Evolutionary conservation across 2,888 invertebrate genomes (phyloP).

Genomic region (Copidosoma aretas): DNA sequence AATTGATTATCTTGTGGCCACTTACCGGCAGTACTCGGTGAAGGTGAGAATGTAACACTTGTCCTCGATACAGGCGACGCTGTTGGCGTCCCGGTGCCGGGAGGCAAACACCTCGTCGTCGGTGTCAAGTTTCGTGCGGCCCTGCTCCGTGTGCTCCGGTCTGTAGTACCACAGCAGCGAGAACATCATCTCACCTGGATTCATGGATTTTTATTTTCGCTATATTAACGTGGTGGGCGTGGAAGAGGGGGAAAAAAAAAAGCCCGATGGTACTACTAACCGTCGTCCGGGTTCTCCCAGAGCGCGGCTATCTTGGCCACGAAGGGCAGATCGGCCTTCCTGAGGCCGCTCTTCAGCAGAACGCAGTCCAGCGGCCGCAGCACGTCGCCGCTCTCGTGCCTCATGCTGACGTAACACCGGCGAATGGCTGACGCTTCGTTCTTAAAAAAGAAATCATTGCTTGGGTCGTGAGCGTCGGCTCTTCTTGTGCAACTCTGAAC

Average conservation of each 20-base stretch:
- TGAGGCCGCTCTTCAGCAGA: conserved; percentile 83
- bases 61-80: conserved; percentile 97
- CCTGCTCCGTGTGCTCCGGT: conserved; percentile 94
- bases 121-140: conserved; percentile 79
- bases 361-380: conserved; percentile 90
- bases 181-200: conserved; percentile 94
- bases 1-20: too few species aligned
- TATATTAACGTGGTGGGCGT: too few species aligned
- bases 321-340: conserved; percentile 87
- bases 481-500: too few species aligned
- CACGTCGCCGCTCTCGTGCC: conserved; percentile 83
- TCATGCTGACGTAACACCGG: conserved; percentile 89
- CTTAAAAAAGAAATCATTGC: conserved; percentile 61
- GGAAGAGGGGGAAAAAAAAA: background rate
- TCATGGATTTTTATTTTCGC: conserved; percentile 18
- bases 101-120: conserved; percentile 95
- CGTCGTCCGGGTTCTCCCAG: conserved; percentile 94
- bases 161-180: conserved; percentile 97
- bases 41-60: conserved; percentile 96
- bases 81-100: conserved; percentile 92
- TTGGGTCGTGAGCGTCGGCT: too few species aligned
- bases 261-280: conserved; percentile 63
- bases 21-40: conserved; percentile 94
- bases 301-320: conserved; percentile 93
- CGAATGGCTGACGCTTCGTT: conserved; percentile 79